These are phyloP conservation scores for Marcusenius ussheri DNA, from an alignment of 2,113 vertebrate species.

Conservation along the genomic window DNA sequence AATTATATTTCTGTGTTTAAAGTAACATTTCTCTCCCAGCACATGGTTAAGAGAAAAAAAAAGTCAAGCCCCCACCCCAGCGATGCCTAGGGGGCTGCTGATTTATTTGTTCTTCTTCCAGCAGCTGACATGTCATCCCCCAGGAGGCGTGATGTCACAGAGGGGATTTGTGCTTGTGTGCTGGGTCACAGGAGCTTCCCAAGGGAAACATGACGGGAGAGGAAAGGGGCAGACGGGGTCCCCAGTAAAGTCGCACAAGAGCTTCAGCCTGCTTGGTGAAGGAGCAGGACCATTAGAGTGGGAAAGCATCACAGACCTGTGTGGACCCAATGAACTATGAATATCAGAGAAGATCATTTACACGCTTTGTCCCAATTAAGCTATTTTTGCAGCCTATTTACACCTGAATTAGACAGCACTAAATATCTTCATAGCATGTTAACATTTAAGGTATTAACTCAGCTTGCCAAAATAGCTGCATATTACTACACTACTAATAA, in stretches of 20 bases:
- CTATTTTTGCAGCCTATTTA: background rate
- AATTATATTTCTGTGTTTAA: background rate
- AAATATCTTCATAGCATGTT: background rate
- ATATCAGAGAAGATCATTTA: background rate
- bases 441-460: background rate
- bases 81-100: background rate
- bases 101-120: background rate
- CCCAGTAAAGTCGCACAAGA: background rate
- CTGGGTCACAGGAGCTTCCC: background rate
- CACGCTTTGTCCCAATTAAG: background rate
- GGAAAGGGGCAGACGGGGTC: background rate
- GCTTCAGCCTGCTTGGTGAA: background rate
- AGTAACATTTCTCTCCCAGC: background rate
- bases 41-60: background rate
- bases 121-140: background rate
- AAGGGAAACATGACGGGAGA: background rate
- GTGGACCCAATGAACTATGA: background rate
- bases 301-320: background rate
- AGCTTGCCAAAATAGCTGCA: background rate
- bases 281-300: background rate
- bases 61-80: too few relatives aligned
- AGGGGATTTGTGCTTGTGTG: conserved; percentile 4
- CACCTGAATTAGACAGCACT: background rate
- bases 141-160: background rate
- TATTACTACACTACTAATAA: background rate